Evolutionary conservation across 2,797 vertebrate genomes (phyloP).

Genomic region (Myiotriccus ornatus): DNA sequence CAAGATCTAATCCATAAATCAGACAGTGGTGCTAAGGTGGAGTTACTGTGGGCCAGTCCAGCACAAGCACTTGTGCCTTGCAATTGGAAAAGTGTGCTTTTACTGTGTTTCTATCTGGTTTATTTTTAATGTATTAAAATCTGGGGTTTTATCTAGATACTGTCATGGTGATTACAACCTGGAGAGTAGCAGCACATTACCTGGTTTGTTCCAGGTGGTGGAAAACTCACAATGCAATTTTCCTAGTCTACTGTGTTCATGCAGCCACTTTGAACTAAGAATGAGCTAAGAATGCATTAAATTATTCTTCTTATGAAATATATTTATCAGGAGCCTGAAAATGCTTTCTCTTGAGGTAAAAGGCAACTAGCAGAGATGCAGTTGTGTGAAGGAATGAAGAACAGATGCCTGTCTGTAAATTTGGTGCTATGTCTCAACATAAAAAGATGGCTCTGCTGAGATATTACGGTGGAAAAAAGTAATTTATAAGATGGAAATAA

Average conservation of each 20-base stretch:
- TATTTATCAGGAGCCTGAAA: neutral
- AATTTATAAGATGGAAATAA: neutral
- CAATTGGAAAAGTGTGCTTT: neutral
- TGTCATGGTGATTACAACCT: neutral
- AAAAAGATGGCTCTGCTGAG: neutral
- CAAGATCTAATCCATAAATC: neutral
- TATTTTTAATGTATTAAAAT: neutral
- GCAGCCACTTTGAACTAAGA: neutral
- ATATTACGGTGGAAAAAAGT: neutral
- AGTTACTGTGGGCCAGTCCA: neutral
- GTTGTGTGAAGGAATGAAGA: neutral
- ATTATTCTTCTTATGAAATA: neutral
- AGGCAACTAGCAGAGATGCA: neutral
- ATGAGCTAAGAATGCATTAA: neutral
- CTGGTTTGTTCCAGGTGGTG: neutral
- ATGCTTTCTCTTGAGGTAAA: neutral
- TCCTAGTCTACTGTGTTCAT: neutral
- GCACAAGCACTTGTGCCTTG: neutral
- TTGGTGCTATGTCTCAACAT: neutral
- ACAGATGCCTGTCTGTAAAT: neutral
- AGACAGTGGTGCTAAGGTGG: neutral
- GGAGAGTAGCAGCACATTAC: neutral
- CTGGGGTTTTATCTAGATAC: neutral
- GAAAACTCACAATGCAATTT: accelerated
- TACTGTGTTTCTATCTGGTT: neutral